Conservation (phyloP, 2,113 vertebrate genomes). For the Naja naja region DNA sequence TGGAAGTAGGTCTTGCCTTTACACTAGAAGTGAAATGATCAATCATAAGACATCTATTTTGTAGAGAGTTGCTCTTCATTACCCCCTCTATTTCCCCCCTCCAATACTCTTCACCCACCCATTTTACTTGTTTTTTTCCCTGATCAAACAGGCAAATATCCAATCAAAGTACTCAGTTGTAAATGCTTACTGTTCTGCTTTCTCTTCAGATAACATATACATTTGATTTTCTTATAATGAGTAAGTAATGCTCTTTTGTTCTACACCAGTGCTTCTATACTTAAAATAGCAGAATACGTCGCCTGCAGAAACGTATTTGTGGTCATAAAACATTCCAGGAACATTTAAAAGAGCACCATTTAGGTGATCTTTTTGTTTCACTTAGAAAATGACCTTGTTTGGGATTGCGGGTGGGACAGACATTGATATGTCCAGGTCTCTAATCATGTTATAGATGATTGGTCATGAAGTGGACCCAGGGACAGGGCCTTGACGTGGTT, state of each 20-base stretch:
- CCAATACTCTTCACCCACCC: neutral
- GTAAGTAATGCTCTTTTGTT: constrained; percentile 11
- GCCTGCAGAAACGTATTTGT: constrained; percentile 54
- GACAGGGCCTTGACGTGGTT: constrained; percentile 66
- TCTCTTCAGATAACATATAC: neutral
- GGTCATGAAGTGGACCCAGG: constrained; percentile 62
- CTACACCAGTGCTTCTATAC: neutral
- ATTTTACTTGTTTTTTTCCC: neutral
- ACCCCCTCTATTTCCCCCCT: neutral
- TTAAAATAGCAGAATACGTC: constrained; percentile 42
- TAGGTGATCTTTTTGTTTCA: constrained; percentile 60
- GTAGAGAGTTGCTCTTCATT: neutral
- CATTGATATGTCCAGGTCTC: constrained; percentile 57
- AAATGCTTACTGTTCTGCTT: neutral
- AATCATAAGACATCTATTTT: neutral
- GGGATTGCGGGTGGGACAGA: constrained; percentile 46
- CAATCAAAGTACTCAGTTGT: neutral
- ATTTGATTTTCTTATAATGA: neutral
- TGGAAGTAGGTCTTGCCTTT: neutral
- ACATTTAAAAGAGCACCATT: constrained; percentile 54
- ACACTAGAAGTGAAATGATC: neutral
- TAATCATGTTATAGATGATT: constrained; percentile 68
- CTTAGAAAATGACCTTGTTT: constrained; percentile 55
- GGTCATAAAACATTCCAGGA: constrained; percentile 42
- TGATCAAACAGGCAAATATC: neutral